Conservation (phyloP, 2,113 vertebrate genomes). For the Solenodon paradoxus region DNA sequence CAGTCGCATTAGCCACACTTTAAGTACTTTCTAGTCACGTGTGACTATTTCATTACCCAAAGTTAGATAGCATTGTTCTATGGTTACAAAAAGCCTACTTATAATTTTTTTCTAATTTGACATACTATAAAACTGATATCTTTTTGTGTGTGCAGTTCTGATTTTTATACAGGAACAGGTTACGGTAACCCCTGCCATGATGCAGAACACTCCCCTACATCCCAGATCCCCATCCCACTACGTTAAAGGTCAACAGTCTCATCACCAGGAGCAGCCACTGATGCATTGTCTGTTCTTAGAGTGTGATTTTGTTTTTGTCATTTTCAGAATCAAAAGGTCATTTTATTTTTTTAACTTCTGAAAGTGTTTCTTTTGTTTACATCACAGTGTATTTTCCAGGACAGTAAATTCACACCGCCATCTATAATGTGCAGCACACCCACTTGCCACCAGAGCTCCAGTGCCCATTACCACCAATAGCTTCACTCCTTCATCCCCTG, state of each 20-base stretch:
- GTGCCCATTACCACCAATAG: too few species aligned
- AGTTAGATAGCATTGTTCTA: neutral
- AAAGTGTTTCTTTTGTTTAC: too few species aligned
- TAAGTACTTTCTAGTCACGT: neutral
- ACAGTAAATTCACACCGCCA: too few species aligned
- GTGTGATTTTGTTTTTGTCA: too few species aligned
- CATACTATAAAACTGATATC: neutral
- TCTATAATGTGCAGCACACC: too few species aligned
- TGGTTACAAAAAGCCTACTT: neutral
- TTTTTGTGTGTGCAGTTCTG: neutral
- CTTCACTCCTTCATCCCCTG: too few species aligned
- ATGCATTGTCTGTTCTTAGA: neutral
- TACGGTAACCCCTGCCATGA: neutral
- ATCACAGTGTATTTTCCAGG: too few species aligned
- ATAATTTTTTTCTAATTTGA: neutral
- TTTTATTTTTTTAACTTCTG: too few species aligned
- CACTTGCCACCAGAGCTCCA: too few species aligned
- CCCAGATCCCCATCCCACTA: neutral
- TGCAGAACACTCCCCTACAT: neutral
- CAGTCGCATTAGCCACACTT: neutral
- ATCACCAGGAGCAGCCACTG: neutral
- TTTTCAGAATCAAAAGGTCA: too few species aligned
- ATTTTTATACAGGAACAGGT: neutral
- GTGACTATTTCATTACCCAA: neutral
- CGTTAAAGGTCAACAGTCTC: neutral